These are phyloP conservation scores for Abrostola tripartita DNA, from an alignment of 2,888 invertebrate species.

Conservation along the genomic window DNA sequence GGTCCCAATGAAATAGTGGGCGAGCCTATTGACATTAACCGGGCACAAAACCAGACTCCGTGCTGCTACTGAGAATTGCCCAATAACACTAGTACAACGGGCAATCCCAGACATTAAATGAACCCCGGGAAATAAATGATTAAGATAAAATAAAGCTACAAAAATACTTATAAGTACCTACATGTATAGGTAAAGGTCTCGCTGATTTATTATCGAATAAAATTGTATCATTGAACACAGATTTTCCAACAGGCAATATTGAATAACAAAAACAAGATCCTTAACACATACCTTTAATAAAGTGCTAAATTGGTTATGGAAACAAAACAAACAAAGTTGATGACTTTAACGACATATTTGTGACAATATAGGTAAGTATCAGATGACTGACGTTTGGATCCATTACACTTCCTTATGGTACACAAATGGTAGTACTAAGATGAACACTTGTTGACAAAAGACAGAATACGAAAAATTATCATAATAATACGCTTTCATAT, in stretches of 20 bases:
- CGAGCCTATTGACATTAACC: no score
- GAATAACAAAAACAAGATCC: slow-evolving; percentile 10
- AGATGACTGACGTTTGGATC: slow-evolving; percentile 21
- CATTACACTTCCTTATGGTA: slow-evolving; percentile 42
- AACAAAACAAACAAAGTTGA: slow-evolving; percentile 28
- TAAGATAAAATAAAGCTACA: neutral
- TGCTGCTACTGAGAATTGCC: no score
- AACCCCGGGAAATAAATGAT: neutral
- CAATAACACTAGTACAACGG: no score
- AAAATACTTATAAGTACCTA: neutral
- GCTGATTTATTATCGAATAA: neutral
- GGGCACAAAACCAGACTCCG: no score
- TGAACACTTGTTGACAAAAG: slow-evolving; percentile 37
- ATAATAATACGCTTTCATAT: slow-evolving; percentile 38
- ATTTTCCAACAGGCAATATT: slow-evolving; percentile 7
- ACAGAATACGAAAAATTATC: slow-evolving; percentile 35
- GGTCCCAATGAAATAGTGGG: no score
- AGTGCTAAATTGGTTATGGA: slow-evolving; percentile 23
- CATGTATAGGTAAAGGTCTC: neutral
- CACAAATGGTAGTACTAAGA: slow-evolving; percentile 25
- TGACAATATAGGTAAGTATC: slow-evolving; percentile 43
- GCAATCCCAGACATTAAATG: no score
- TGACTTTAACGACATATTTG: slow-evolving; percentile 30
- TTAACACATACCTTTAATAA: slow-evolving; percentile 22
- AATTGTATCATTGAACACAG: neutral